Conservation (phyloP, 2,888 invertebrate species). For the Trachelus iudaicus region DNA sequence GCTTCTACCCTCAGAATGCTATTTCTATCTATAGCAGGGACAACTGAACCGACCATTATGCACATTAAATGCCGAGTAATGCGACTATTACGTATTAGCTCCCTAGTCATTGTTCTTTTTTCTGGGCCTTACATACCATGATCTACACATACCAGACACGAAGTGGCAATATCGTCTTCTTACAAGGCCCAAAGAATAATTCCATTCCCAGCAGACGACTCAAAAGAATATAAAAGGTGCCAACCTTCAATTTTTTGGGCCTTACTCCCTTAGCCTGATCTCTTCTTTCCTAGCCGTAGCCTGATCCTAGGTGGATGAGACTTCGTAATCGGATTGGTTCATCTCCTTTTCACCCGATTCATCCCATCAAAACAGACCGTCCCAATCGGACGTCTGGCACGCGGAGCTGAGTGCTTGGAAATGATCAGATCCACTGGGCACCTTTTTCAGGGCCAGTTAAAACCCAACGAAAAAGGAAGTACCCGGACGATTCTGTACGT, state of each 20-base stretch:
- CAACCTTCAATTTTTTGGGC: not conserved
- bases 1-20: not conserved
- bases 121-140: not conserved
- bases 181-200: not conserved
- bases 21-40: not conserved
- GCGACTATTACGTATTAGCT: not conserved
- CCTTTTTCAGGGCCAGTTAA: not conserved
- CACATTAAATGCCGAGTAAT: not conserved
- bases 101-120: not conserved
- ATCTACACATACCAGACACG: not conserved
- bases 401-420: not conserved
- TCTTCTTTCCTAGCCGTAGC: slow-evolving; percentile 20
- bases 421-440: not conserved
- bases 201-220: not conserved
- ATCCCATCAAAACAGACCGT: slow-evolving; percentile 44
- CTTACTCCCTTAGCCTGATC: not conserved
- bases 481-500: not conserved
- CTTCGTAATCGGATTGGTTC: slow-evolving; percentile 46
- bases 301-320: slow-evolving; percentile 45
- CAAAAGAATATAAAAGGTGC: not conserved
- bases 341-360: slow-evolving; percentile 43
- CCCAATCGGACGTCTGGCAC: not conserved
- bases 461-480: not conserved
- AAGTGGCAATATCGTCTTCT: not conserved
- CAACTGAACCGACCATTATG: not conserved